A percentile compares a stretch with the other conserved stretches of the same genome.
Conservation (phyloP, 1,140 invertebrate species). For the Drosophila punjabiensis region DNA sequence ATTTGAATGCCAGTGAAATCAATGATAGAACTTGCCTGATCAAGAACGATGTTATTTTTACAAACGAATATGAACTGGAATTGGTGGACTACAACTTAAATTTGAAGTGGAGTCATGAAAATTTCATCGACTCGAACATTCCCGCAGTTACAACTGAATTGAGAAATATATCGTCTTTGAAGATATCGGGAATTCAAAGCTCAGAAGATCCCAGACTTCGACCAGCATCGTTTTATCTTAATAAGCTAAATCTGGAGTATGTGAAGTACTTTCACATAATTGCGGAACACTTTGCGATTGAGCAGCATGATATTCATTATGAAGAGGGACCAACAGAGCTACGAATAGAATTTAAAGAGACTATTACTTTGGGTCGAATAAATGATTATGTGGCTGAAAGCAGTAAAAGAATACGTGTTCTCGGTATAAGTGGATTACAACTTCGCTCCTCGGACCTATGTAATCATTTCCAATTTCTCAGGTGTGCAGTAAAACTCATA, state of each 20-base stretch:
- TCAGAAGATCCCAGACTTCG: background rate
- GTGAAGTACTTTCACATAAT: background rate
- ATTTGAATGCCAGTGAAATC: background rate
- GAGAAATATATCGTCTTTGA: background rate
- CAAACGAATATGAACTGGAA: background rate
- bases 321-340: background rate
- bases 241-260: background rate
- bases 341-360: background rate
- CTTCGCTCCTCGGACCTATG: background rate
- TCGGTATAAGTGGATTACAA: background rate
- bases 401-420: background rate
- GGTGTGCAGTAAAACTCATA: background rate
- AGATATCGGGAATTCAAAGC: background rate
- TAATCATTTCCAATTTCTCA: background rate
- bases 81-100: fast-evolving
- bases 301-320: background rate
- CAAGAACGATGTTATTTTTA: background rate
- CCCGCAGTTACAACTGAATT: background rate
- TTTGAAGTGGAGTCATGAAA: background rate
- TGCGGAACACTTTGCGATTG: background rate
- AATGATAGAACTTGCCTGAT: background rate
- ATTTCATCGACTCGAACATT: background rate
- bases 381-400: background rate
- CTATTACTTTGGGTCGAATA: background rate
- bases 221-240: background rate